Evolutionary conservation across 64 coral and sea anemone genomes (phyloP).

Genomic region (Platygyra sinensis): DNA sequence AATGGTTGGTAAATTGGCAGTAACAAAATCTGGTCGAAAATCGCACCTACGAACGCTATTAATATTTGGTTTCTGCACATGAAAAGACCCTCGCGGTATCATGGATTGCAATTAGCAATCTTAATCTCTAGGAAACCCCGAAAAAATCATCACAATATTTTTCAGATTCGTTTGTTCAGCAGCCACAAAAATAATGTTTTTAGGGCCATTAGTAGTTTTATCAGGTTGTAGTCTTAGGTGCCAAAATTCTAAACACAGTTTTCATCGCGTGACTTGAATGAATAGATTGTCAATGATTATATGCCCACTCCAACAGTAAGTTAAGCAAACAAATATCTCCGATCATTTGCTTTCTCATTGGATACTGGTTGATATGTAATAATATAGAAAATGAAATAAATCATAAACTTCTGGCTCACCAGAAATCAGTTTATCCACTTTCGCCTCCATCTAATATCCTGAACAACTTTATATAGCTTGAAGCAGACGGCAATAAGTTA

Average conservation of each 20-base stretch:
- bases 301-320: not conserved
- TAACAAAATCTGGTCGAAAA: too few relatives aligned
- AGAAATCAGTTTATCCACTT: not conserved
- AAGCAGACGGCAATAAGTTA: not conserved
- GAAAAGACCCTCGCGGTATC: too few relatives aligned
- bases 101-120: too few relatives aligned
- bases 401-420: not conserved
- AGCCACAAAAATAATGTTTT: not conserved
- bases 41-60: too few relatives aligned
- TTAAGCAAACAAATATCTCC: not conserved
- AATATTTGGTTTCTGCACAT: too few relatives aligned
- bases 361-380: not conserved
- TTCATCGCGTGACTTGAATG: not conserved
- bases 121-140: too few relatives aligned
- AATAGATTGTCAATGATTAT: not conserved
- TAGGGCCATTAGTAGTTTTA: not conserved
- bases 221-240: not conserved
- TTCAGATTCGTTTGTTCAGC: too few relatives aligned
- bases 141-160: too few relatives aligned
- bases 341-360: not conserved
- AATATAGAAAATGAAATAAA: not conserved
- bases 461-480: not conserved
- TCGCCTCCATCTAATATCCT: not conserved
- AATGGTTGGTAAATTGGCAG: too few relatives aligned
- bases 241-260: not conserved